Percentiles rank a stretch among this genome's conserved stretches.
phyloP scores from a whole-genome alignment of 1,140 invertebrate genomes.

The Neomicropteryx cornuta region DNA sequence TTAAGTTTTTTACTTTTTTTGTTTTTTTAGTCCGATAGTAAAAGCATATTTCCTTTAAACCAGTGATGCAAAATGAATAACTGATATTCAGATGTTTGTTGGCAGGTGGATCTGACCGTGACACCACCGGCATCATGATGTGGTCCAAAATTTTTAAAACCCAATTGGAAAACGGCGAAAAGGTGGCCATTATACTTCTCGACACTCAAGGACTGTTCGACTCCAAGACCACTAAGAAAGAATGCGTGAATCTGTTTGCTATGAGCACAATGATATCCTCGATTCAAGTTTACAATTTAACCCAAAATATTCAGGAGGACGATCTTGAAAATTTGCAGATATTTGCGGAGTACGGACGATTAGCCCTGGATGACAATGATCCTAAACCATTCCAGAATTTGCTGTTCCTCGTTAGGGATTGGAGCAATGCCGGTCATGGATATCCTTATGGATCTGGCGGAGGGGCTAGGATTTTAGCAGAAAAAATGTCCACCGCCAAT shows the following conservation, averaged over 20 bases:
- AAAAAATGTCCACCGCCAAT: conserved; percentile 9
- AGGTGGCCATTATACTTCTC: conserved; percentile 50
- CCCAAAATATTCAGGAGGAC: conserved; percentile 57
- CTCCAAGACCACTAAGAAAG: conserved; percentile 53
- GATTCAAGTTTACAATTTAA: conserved; percentile 54
- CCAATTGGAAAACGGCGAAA: conserved; percentile 26
- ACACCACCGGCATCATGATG: conserved; percentile 57
- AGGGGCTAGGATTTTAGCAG: conserved; percentile 12
- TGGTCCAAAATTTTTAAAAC: conserved; percentile 55
- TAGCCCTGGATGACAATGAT: conserved; percentile 53
- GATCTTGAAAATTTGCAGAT: conserved; percentile 56
- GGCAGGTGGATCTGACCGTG: conserved; percentile 52
- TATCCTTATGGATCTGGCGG: conserved; percentile 11
- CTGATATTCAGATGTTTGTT: conserved; percentile 43
- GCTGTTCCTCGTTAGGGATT: conserved; percentile 62
- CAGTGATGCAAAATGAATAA: conserved; percentile 22
- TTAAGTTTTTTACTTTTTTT: too few relatives aligned
- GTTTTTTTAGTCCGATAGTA: too few relatives aligned
- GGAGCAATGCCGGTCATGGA: conserved; percentile 32
- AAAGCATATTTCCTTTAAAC: conserved; percentile 11
- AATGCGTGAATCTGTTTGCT: conserved; percentile 60
- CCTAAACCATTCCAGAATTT: conserved; percentile 57
- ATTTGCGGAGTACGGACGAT: conserved; percentile 60
- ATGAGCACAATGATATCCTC: conserved; percentile 53
- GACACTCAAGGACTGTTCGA: conserved; percentile 68